Evolutionary conservation across 2,888 invertebrate species (phyloP), one percentile per base, ranked within the genome.

Genomic region (Dryomyza anilis): DNA sequence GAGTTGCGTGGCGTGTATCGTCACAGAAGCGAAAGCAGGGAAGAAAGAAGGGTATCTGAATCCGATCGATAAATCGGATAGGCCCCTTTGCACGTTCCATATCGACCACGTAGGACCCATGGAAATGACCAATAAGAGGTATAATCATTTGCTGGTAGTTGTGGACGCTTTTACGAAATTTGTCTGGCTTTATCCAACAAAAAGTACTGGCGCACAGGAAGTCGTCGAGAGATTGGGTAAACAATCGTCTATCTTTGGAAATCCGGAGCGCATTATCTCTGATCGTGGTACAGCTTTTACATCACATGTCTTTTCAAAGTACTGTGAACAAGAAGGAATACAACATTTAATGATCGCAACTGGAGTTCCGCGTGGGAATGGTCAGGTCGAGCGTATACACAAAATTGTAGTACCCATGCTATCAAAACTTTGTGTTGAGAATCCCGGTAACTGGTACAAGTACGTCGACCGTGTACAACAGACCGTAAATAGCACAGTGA

Each of bases 231-330:
- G 46, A 19, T 21, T 45, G 21, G 19, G 33, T 6, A 53, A 53
- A 16, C 30, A 53, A 19, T 19, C 63, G 10, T 16, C 50, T 1
- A 14, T 56, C 23, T 50, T 67, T 55, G 65, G 65, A 10, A 63
- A 65, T 21, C 76, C 77, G 3, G 67, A 4, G 19, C 64, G 74
- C 6, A 69, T 82, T 12, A 75, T 82, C 4, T 73, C 75, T 1
- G 82, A 83, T 64, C 64, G 77, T 43, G 81, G 82, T 4, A 72
- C 77, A 16, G 74, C 74, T 3, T 83, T 80, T 61, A 83, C 81
- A 0, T 74, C 78, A 2, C 70, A 73, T 16, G 53, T 58, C 3
- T 84, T 83, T 60, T 63, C 70, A 52, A 57, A 67, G 7, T 80
- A 76, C 63, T 82, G 79, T 65, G 33, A 56, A 29, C 69, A 70